Percentiles rank a stretch among this genome's conserved stretches.
These are phyloP conservation scores for Galeopterus variegatus DNA, from an alignment of 2,113 vertebrate species.

Conservation along the genomic window DNA sequence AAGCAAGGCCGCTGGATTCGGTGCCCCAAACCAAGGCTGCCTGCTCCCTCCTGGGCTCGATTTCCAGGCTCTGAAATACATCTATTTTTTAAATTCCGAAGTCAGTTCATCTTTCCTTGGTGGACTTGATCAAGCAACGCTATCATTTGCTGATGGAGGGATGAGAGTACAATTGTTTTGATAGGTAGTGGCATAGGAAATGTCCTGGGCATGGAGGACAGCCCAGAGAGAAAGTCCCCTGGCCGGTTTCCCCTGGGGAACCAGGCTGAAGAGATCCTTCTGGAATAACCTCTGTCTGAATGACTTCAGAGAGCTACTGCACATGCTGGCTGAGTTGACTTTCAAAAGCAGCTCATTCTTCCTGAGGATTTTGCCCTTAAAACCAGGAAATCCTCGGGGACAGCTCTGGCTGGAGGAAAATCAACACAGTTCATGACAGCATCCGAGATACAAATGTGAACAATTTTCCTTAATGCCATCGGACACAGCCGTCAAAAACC, in stretches of 20 bases:
- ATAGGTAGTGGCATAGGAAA: slow-evolving; percentile 60
- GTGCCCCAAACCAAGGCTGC: neutral
- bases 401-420: slow-evolving; percentile 39
- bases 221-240: neutral
- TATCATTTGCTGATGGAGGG: slow-evolving; percentile 63
- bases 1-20: slow-evolving; percentile 69
- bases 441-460: slow-evolving; percentile 60
- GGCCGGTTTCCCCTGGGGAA: neutral
- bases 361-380: slow-evolving; percentile 57
- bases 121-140: slow-evolving; percentile 59
- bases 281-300: neutral
- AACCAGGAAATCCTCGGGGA: slow-evolving; percentile 31
- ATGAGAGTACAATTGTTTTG: slow-evolving; percentile 60
- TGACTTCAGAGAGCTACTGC: neutral
- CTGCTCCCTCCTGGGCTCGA: slow-evolving; percentile 57
- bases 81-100: slow-evolving; percentile 70
- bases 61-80: slow-evolving; percentile 72
- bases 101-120: slow-evolving; percentile 71
- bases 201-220: neutral
- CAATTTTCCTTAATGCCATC: slow-evolving; percentile 38
- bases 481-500: neutral
- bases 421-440: slow-evolving; percentile 42
- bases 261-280: neutral
- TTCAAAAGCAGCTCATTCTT: slow-evolving; percentile 54
- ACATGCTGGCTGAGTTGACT: neutral